phyloP scores from a whole-genome alignment of 2,797 vertebrate species.

The Acipenser oxyrinchus region DNA sequence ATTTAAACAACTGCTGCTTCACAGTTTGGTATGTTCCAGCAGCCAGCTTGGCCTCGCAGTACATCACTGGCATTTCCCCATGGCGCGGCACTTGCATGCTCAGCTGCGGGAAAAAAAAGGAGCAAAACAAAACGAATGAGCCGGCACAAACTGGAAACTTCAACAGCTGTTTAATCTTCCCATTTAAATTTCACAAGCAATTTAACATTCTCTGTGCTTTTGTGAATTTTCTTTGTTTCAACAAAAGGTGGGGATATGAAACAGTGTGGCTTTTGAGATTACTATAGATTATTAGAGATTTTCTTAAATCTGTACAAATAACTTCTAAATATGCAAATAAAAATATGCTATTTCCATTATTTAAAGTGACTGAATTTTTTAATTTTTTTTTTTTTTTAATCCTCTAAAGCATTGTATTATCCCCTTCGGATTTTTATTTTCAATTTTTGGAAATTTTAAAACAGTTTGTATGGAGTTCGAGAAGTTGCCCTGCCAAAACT shows the following conservation, averaged over 20 bases:
- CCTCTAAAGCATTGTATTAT: too few species aligned
- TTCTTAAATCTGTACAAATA: too few species aligned
- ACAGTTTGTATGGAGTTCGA: too few species aligned
- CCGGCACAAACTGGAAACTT: conserved; percentile 30
- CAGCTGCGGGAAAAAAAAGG: conserved; percentile 58
- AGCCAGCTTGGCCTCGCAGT: conserved; percentile 67
- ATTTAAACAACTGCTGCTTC: conserved; percentile 65
- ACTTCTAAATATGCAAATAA: too few species aligned
- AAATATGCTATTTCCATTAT: too few species aligned
- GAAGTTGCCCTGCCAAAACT: too few species aligned
- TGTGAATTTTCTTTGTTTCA: conserved; percentile 28
- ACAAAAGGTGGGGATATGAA: conserved; percentile 15
- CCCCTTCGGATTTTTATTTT: too few species aligned
- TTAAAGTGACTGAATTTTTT: too few species aligned
- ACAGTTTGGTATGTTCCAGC: conserved; percentile 69
- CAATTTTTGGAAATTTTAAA: too few species aligned
- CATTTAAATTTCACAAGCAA: conserved; percentile 31
- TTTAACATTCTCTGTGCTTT: conserved; percentile 20
- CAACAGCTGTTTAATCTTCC: conserved; percentile 33
- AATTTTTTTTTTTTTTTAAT: too few species aligned
- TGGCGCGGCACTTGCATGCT: conserved; percentile 57
- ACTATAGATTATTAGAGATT: too few species aligned
- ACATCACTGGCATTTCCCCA: conserved; percentile 59
- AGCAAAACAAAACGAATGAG: conserved; percentile 32
- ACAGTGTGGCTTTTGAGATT: too few species aligned